Percentiles rank a stretch among this genome's conserved stretches.
These are phyloP conservation scores for Pristionchus entomophagus DNA, from an alignment of 2,888 invertebrate species.

Conservation along the genomic window DNA sequence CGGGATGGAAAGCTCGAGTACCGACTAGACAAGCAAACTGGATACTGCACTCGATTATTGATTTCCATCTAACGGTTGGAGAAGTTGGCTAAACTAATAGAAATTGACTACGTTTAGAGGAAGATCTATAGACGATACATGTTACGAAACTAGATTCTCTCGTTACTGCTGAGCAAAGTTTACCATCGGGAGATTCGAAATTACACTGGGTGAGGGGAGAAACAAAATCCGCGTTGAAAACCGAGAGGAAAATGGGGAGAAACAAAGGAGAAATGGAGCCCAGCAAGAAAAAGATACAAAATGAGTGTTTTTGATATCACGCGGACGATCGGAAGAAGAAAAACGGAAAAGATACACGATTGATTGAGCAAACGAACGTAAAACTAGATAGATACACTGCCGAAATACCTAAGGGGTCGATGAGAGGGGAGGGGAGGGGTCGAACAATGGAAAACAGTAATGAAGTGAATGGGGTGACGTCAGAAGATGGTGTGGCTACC, in stretches of 20 bases:
- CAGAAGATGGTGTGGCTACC: not conserved
- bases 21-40: conserved; percentile 39
- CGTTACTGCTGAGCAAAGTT: conserved; percentile 31
- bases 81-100: not conserved
- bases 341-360: conserved; percentile 28
- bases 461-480: conserved; percentile 24
- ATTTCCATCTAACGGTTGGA: conserved; percentile 31
- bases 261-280: not conserved
- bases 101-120: not conserved
- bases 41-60: conserved; percentile 14
- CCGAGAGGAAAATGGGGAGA: too few relatives aligned
- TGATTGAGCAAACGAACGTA: conserved; percentile 23
- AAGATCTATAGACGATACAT: not conserved
- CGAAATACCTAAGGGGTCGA: conserved; percentile 40
- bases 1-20: conserved; percentile 40
- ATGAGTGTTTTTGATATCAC: conserved; percentile 32
- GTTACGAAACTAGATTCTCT: conserved; percentile 9
- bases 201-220: conserved; percentile 13
- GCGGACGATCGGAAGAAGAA: conserved; percentile 29
- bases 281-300: conserved; percentile 39
- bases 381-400: conserved; percentile 29
- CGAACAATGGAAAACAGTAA: conserved; percentile 2
- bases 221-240: conserved; percentile 31
- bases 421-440: conserved; percentile 4
- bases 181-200: conserved; percentile 13